Evolutionary conservation across 2,113 vertebrate genomes (phyloP).

Genomic region (Tautogolabrus adspersus): DNA sequence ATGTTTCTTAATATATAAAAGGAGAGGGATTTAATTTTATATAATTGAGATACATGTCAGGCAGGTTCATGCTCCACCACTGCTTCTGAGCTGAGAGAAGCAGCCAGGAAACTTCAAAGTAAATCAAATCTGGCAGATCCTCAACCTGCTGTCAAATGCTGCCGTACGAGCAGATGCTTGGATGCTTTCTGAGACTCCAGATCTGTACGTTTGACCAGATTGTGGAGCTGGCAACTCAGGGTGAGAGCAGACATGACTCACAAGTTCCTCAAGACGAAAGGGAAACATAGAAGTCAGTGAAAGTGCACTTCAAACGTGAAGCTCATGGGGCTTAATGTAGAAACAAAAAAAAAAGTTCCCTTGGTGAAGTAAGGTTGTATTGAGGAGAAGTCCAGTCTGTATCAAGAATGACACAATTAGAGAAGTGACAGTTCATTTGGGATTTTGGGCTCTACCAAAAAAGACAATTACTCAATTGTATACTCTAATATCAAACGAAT

Average conservation of each 20-base stretch:
- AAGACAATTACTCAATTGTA: not conserved
- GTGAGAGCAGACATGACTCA: constrained; percentile 48
- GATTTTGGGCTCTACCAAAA: not conserved
- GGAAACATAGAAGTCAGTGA: constrained; percentile 25
- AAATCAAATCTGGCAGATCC: constrained; percentile 46
- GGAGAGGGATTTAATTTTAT: not conserved
- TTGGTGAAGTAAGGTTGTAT: not conserved
- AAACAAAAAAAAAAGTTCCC: not conserved
- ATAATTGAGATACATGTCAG: constrained; percentile 20
- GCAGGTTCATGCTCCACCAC: constrained; percentile 2
- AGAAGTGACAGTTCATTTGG: not conserved
- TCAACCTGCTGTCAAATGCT: constrained; percentile 53
- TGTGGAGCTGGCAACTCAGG: constrained; percentile 33
- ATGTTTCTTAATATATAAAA: not conserved
- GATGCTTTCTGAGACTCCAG: constrained; percentile 31
- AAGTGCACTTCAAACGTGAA: constrained; percentile 2
- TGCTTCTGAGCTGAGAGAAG: constrained; percentile 18
- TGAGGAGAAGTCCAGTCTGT: not conserved
- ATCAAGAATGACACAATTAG: not conserved
- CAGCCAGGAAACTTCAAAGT: constrained; percentile 49
- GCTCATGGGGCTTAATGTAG: not conserved
- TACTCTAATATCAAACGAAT: not conserved
- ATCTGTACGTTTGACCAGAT: constrained; percentile 49
- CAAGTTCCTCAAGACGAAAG: constrained; percentile 21
- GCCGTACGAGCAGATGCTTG: constrained; percentile 47